Conservation (phyloP, 2,797 vertebrate species). For the Enteromius argenteus region DNA sequence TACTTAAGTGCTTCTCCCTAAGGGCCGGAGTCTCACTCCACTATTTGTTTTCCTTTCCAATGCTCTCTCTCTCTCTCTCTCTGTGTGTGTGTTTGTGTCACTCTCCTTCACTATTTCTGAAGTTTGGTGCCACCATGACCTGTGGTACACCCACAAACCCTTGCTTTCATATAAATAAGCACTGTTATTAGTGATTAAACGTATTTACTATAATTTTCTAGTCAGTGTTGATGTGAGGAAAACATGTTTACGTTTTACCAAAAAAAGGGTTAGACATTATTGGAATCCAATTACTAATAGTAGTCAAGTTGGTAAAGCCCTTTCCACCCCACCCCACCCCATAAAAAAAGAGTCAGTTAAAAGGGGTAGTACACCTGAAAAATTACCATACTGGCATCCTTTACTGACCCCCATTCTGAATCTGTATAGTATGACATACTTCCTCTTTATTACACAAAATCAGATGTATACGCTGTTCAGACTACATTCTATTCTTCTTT, state of each 20-base stretch:
- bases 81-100: neutral
- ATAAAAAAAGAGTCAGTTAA: neutral
- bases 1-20: constrained; percentile 62
- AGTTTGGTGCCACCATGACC: neutral
- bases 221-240: neutral
- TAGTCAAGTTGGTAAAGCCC: neutral
- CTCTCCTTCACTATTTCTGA: neutral
- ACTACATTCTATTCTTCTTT: neutral
- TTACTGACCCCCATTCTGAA: neutral
- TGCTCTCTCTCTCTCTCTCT: neutral
- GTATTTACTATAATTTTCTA: neutral
- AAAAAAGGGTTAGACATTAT: neutral
- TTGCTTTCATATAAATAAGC: neutral
- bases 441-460: neutral
- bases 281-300: neutral
- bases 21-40: constrained; percentile 23
- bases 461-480: neutral
- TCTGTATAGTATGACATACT: neutral
- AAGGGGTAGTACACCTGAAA: neutral
- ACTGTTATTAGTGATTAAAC: constrained; percentile 10
- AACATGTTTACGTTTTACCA: neutral
- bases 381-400: neutral
- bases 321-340: neutral
- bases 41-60: constrained; percentile 57
- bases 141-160: neutral